Evolutionary conservation across 1,140 invertebrate genomes (phyloP), one percentile per base, ranked within the genome.

Genomic region (Gryllus bimaculatus): DNA sequence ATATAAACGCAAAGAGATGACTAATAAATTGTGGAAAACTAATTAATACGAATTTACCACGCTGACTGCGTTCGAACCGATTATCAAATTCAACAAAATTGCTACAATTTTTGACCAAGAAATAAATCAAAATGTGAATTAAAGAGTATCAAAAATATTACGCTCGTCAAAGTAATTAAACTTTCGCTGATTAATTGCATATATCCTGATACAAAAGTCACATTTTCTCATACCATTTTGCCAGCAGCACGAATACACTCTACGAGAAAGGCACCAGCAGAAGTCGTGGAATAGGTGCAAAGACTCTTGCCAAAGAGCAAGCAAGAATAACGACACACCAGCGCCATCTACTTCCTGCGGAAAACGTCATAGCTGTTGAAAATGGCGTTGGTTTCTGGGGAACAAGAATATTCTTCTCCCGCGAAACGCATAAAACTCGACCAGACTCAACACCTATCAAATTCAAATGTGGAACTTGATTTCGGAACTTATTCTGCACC

Each of bases 371-470:
- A 79, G 79, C 75, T 79, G 79, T 87, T 84, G 85, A 88, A 88
- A 85, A 88, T 88, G 88, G 88, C 87, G 87, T 87, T 86, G 82
- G 81, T 85, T 82, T 83, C 85, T 82, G 86, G 88, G 83, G 82
- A 84, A 79, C 84, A 83, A 82, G 86, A 86, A 81, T 86, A 87
- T 86, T 86, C 86, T 80, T 87, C 86, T 81, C 84, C 86, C 82
- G 83, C 84, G 73, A 88, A 88, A 84, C 86, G 87, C 82, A 84
- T 86, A 79, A 88, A 86, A 83, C 81, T 88, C 76, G 86, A 87
- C 77, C 82, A 83, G 74, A 81, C 83, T 82, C 82, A 81, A 77
- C 83, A 83, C 80, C 82, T 80, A 79, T 81, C 81, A 77, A 82
- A 83, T 74, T 82, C 81, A 75, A 81, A 77, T 66, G 80, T 81